Evolutionary conservation across 2,888 invertebrate genomes (phyloP), one percentile per base, ranked within the genome.

Genomic region (Microctonus hyperodae): DNA sequence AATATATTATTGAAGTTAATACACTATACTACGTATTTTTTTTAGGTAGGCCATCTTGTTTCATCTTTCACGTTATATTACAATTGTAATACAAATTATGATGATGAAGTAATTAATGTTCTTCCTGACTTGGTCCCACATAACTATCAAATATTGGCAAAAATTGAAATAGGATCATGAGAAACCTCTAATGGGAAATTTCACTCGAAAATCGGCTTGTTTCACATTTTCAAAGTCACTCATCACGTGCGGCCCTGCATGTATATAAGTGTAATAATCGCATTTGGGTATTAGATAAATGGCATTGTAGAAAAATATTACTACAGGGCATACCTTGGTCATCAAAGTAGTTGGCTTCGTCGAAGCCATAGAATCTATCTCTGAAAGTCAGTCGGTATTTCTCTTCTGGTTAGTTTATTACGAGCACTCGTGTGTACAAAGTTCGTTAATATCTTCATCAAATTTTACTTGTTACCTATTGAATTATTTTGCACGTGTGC

Each of bases 231-330:
- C 64, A 63, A 68, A 65, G 50, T 58, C 40, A 56, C 23, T 37
- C 25, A 67, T 70, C 73, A 70, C 73, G 70, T 70, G 69, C 25
- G 33, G 33, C 62, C 25, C 13, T 11, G 31, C 40, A 61, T 16
- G 53, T 37, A 58, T 65, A 64, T 57, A 64, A 53, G 51, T 51
- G 59, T 62, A 64, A 25, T 50, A 81, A 81, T 81, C 74, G 70
- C 61, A 78, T 81, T 81, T 79, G 66, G 64, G 79, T 67, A 80
- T 81, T 80, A 81, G 73, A 78, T 68, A 81, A 80, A 81, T 80
- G 79, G 79, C 78, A 77, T 80, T 77, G 79, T 40, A 40, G 23
- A 37, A 23, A 63, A 16, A 35, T 44, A 58, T 55, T 16, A 20
- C 33, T 28, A 55, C 16, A n/a, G 33, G 33, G 11, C n/a, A 16